Percentiles rank a stretch among this genome's conserved stretches.
phyloP scores from a whole-genome alignment of 2,888 invertebrate genomes.

The Achlya flavicornis region DNA sequence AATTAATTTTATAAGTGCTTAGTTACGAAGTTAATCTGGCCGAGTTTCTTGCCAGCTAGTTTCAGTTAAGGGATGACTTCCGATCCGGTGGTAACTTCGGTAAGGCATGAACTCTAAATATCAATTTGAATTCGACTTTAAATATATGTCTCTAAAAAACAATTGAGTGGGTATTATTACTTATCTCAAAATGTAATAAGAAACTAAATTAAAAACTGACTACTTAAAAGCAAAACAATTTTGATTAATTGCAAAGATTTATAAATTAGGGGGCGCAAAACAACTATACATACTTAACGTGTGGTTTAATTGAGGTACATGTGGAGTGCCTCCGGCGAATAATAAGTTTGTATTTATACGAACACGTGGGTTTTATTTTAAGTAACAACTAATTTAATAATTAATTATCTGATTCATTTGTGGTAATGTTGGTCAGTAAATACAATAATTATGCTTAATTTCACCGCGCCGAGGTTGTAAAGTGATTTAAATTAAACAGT shows the following conservation, averaged over 20 bases:
- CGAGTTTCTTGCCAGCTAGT: too few species aligned
- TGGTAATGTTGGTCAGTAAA: not conserved
- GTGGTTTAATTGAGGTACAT: conserved; percentile 54
- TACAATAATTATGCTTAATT: not conserved
- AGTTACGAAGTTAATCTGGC: too few species aligned
- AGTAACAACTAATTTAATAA: conserved; percentile 36
- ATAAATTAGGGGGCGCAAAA: conserved; percentile 61
- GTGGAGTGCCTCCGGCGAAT: conserved; percentile 39
- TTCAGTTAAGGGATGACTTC: too few species aligned
- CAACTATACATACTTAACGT: conserved; percentile 63
- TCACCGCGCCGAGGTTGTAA: not conserved
- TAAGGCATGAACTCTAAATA: too few species aligned
- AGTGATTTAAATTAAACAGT: not conserved
- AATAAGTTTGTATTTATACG: conserved; percentile 25
- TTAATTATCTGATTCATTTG: conserved; percentile 21
- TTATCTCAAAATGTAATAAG: not conserved
- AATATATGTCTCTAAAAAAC: too few species aligned
- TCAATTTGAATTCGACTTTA: too few species aligned
- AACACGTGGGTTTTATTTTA: conserved; percentile 30
- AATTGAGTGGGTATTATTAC: too few species aligned
- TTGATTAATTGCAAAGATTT: conserved; percentile 43
- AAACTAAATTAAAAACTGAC: not conserved
- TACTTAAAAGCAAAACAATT: not conserved
- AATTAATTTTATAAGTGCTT: too few species aligned
- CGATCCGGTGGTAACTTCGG: too few species aligned